Percentiles rank a stretch among this genome's conserved stretches.
phyloP scores from a whole-genome alignment of 2,113 vertebrate genomes.

The Phrynosoma blainvillii region DNA sequence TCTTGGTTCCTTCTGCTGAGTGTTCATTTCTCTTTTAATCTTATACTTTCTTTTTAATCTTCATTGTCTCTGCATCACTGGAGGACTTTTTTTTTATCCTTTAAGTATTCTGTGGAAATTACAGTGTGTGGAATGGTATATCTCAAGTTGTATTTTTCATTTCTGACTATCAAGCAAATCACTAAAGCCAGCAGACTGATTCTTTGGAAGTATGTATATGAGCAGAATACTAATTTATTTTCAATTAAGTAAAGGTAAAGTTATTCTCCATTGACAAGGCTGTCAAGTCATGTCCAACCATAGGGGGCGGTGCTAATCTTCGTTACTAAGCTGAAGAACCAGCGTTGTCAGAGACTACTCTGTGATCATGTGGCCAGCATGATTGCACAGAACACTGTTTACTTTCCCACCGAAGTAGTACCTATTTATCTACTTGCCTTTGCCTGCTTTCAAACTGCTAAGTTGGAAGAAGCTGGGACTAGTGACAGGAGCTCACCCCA shows the following conservation, averaged over 20 bases:
- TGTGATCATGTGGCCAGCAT: no score
- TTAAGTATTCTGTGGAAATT: constrained; percentile 68
- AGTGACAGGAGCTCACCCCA: no score
- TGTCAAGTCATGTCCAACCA: no score
- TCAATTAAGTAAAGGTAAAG: background rate
- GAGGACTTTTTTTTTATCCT: constrained; percentile 74
- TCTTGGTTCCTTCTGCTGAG: constrained; percentile 73
- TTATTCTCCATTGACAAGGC: no score
- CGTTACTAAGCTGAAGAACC: no score
- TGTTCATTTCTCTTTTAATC: constrained; percentile 84
- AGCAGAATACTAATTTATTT: background rate
- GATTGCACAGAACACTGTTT: no score
- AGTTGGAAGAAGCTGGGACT: no score
- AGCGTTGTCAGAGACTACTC: no score
- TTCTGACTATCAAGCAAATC: constrained; percentile 55
- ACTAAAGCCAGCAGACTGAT: background rate
- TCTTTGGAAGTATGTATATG: background rate
- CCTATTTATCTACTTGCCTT: no score
- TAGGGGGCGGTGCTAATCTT: no score
- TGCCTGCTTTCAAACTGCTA: no score
- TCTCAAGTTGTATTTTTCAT: constrained; percentile 76
- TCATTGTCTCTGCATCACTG: constrained; percentile 75
- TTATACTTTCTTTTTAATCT: constrained; percentile 86
- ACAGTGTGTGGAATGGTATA: constrained; percentile 69
- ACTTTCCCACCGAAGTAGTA: no score